Conservation (phyloP, 2,113 vertebrate genomes). For the Gulo gulo region DNA sequence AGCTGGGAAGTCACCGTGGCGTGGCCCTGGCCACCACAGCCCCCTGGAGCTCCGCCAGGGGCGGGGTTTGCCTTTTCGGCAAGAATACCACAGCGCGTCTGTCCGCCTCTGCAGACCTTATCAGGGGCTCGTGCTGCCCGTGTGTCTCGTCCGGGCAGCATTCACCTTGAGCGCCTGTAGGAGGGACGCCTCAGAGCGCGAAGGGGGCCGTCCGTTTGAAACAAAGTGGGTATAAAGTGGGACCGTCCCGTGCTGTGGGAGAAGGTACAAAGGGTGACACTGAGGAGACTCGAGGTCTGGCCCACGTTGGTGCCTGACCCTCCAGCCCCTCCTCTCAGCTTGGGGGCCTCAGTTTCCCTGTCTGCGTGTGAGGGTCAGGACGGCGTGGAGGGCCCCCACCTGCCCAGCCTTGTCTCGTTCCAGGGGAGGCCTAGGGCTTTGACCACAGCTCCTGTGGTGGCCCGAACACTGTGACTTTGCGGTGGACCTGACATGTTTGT, state of each 20-base stretch:
- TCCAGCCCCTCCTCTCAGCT: not conserved
- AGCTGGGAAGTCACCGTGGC: not conserved
- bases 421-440: not conserved
- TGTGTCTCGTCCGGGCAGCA: accelerated
- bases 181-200: not conserved
- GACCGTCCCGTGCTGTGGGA: not conserved
- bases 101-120: accelerated
- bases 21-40: not conserved
- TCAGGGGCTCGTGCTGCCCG: not conserved
- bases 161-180: not conserved
- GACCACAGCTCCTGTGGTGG: not conserved
- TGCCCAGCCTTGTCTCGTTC: accelerated
- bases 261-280: too few relatives aligned
- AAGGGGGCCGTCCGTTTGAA: not conserved
- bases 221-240: not conserved
- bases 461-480: not conserved
- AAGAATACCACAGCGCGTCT: not conserved
- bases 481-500: not conserved
- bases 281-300: not conserved
- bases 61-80: not conserved
- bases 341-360: not conserved
- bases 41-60: not conserved
- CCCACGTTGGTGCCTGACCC: accelerated
- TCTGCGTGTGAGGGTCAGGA: not conserved
- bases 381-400: not conserved